Evolutionary conservation across 2,113 vertebrate species (phyloP).

Genomic region (Tylochromis polylepis): DNA sequence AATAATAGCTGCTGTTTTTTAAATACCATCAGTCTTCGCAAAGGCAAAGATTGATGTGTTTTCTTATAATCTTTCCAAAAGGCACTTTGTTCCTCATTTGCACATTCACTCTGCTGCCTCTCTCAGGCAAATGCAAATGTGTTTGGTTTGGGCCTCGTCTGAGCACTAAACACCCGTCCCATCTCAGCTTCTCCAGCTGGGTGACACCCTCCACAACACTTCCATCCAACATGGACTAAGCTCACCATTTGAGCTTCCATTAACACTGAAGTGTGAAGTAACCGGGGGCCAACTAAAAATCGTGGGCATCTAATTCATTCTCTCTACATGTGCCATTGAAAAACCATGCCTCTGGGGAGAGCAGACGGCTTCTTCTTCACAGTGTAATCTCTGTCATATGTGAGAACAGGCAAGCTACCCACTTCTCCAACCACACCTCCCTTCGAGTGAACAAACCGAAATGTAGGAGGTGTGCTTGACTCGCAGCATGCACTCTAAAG

Average conservation of each 20-base stretch:
- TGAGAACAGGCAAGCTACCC: conserved; percentile 20
- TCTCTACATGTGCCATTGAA: conserved; percentile 31
- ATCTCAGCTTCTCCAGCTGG: background rate
- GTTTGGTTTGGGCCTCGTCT: background rate
- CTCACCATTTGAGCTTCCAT: conserved; percentile 43
- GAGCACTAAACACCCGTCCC: background rate
- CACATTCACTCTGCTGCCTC: background rate
- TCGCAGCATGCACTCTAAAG: conserved; percentile 25
- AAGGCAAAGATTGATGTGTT: background rate
- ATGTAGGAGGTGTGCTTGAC: conserved; percentile 43
- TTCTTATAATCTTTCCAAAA: background rate
- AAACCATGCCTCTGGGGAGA: conserved; percentile 35
- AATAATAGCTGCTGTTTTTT: background rate
- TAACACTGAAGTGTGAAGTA: conserved; percentile 38
- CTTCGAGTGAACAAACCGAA: conserved; percentile 9
- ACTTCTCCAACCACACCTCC: background rate
- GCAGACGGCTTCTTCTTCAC: conserved; percentile 35
- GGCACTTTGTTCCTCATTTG: background rate
- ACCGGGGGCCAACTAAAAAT: conserved; percentile 4
- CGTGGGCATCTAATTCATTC: conserved; percentile 46
- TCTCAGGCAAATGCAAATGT: background rate
- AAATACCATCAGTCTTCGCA: background rate
- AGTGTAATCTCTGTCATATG: conserved; percentile 48
- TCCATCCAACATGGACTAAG: conserved; percentile 1
- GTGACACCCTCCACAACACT: conserved; percentile 16